Conservation (phyloP, 2,113 vertebrate species). For the Willisornis vidua region DNA sequence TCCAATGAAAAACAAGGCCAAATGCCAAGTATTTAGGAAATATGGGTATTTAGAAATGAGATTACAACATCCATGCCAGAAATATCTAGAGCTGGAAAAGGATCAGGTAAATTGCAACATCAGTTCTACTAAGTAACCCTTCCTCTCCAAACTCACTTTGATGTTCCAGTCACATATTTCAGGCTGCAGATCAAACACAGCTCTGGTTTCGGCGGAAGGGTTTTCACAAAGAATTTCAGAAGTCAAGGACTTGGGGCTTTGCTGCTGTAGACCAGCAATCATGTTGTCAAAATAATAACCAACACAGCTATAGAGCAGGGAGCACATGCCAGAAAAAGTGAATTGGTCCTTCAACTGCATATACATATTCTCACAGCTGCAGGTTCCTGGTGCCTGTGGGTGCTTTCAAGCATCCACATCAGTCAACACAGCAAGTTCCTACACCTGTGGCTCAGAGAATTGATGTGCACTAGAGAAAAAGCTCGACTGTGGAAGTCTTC, state of each 20-base stretch:
- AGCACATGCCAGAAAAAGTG: not conserved
- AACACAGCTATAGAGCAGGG: not conserved
- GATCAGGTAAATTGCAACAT: constrained; percentile 20
- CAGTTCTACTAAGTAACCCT: not conserved
- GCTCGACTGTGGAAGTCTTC: not conserved
- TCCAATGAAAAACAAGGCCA: not conserved
- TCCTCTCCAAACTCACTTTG: not conserved
- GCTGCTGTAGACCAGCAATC: not conserved
- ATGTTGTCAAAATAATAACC: not conserved
- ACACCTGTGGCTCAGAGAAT: not conserved
- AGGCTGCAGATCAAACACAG: not conserved
- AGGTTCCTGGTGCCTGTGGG: not conserved
- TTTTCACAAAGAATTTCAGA: not conserved
- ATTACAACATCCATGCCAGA: constrained; percentile 31
- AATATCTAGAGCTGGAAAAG: not conserved
- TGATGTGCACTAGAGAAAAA: not conserved
- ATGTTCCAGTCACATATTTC: not conserved
- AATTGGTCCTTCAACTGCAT: not conserved
- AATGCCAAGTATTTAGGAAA: constrained; percentile 20
- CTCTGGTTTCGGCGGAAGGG: not conserved
- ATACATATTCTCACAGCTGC: not conserved
- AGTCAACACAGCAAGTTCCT: not conserved
- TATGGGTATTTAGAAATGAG: not conserved
- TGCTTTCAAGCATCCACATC: not conserved
- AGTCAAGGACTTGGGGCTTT: not conserved